Evolutionary conservation across 2,113 vertebrate genomes (phyloP).

Genomic region (Psophia crepitans): DNA sequence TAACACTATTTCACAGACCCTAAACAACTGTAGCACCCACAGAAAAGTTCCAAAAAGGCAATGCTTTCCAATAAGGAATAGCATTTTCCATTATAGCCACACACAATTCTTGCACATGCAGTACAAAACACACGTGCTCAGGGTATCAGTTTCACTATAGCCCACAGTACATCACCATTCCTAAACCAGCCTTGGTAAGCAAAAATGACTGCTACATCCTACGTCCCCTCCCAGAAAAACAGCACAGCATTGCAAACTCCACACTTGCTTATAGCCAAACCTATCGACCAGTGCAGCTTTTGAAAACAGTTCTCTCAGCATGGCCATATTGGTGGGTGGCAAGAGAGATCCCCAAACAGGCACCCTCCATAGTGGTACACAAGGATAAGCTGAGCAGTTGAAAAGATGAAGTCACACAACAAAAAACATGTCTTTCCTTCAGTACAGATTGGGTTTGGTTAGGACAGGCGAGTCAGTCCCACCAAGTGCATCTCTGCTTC

Average conservation of each 20-base stretch:
- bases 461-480: neutral
- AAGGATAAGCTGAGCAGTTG: neutral
- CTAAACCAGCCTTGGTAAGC: neutral
- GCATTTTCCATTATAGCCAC: neutral
- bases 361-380: neutral
- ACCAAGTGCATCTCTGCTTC: neutral
- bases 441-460: neutral
- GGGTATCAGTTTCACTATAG: neutral
- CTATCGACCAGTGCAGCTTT: neutral
- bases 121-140: neutral
- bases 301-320: neutral
- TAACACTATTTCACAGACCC: neutral
- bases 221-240: neutral
- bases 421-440: neutral
- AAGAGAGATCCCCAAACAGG: neutral
- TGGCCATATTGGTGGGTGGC: accelerated
- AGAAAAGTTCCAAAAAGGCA: neutral
- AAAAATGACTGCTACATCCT: neutral
- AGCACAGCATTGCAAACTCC: neutral
- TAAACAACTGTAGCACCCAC: neutral
- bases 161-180: neutral
- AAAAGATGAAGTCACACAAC: neutral
- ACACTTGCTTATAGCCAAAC: neutral
- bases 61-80: neutral
- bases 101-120: neutral